These are phyloP conservation scores for Drosophila parvula DNA, from an alignment of 1,140 invertebrate species.

Conservation along the genomic window DNA sequence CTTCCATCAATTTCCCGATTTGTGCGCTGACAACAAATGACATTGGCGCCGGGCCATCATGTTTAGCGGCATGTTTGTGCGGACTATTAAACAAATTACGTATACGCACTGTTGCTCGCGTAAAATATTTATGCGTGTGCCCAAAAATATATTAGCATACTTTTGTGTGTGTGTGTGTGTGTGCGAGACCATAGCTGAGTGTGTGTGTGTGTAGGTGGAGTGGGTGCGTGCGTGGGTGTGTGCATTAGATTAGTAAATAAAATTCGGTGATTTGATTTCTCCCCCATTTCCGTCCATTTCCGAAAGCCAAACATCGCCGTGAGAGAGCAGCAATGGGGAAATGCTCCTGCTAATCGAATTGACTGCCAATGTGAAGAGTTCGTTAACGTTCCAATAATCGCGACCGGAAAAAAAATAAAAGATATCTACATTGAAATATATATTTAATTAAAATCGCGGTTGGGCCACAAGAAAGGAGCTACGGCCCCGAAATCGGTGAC, in stretches of 20 bases:
- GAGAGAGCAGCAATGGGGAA: conserved; percentile 35
- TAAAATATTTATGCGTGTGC: conserved; percentile 73
- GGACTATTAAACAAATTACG: conserved; percentile 75
- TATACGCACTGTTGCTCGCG: conserved; percentile 75
- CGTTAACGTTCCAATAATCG: conserved; percentile 29
- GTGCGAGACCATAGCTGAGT: background rate
- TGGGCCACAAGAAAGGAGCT: conserved; percentile 23
- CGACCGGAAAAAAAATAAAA: background rate
- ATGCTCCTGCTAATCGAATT: conserved; percentile 32
- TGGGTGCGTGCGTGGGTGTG: conserved; percentile 14
- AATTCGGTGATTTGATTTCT: conserved; percentile 55
- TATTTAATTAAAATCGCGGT: conserved; percentile 22
- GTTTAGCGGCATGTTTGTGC: conserved; percentile 60
- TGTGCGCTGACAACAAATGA: conserved; percentile 54
- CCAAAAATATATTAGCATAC: conserved; percentile 74
- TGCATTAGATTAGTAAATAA: conserved; percentile 50
- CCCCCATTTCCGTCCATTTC: conserved; percentile 26
- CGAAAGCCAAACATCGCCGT: conserved; percentile 27
- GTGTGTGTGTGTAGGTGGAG: background rate
- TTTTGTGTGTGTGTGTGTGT: conserved; percentile 46
- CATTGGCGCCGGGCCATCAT: conserved; percentile 62
- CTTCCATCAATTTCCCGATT: conserved; percentile 46
- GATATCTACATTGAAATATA: conserved; percentile 14
- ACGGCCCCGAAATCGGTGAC: conserved; percentile 27
- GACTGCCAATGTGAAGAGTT: conserved; percentile 37